A percentile compares a stretch with the other conserved stretches of the same genome.
phyloP scores from a whole-genome alignment of 1,140 invertebrate genomes.

The Anoplophora glabripennis region DNA sequence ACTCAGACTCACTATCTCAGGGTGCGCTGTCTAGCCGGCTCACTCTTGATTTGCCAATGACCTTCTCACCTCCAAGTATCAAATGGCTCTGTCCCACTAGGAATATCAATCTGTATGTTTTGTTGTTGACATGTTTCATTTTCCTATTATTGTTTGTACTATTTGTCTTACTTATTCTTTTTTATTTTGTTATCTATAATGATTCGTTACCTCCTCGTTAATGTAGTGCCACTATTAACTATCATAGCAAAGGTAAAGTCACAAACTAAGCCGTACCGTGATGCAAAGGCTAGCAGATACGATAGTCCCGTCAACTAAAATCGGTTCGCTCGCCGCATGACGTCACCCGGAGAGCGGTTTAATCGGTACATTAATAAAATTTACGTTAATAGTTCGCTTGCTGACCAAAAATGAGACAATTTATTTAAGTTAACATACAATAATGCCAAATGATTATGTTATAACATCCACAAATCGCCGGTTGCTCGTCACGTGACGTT shows the following conservation, averaged over 20 bases:
- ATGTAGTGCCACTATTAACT: slow-evolving; percentile 21
- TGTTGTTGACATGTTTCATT: slow-evolving; percentile 47
- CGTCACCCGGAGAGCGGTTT: no score
- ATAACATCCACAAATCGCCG: no score
- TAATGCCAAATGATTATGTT: no score
- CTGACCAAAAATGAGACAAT: no score
- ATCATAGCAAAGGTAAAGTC: background rate
- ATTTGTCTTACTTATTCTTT: slow-evolving; percentile 38
- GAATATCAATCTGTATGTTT: slow-evolving; percentile 43
- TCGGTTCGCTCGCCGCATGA: no score
- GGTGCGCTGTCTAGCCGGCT: slow-evolving; percentile 34
- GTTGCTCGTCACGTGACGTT: no score
- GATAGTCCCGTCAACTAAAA: background rate
- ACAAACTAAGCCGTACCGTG: slow-evolving; percentile 10
- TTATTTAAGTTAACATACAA: no score
- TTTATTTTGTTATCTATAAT: slow-evolving; percentile 33
- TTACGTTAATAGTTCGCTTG: no score
- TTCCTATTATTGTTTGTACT: slow-evolving; percentile 43
- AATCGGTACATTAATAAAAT: no score
- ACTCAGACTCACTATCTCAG: slow-evolving; percentile 37
- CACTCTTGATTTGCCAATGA: slow-evolving; percentile 42
- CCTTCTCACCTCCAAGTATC: slow-evolving; percentile 54
- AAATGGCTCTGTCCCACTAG: slow-evolving; percentile 52
- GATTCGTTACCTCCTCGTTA: slow-evolving; percentile 48
- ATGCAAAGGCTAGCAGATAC: background rate